Percentiles rank a stretch among this genome's conserved stretches.
Conservation (phyloP, 2,113 vertebrate species). For the Paramisgurnus dabryanus region DNA sequence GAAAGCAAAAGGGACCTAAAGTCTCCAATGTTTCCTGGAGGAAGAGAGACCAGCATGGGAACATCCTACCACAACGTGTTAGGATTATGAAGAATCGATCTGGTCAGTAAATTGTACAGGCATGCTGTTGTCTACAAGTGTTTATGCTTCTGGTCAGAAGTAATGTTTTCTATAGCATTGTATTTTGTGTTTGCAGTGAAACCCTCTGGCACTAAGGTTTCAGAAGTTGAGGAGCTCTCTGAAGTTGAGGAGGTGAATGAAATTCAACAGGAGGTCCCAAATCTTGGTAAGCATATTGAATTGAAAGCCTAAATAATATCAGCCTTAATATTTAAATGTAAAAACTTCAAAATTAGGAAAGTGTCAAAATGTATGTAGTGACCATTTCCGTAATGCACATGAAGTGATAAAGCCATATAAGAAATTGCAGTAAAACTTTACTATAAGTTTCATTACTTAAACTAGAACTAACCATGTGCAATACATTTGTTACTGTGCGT, state of each 20-base stretch:
- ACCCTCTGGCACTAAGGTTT: background rate
- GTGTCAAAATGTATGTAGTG: background rate
- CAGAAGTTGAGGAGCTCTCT: background rate
- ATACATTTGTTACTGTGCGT: no score
- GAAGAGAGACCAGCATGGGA: slow-evolving; percentile 13
- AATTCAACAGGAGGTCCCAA: background rate
- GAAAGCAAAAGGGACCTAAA: background rate
- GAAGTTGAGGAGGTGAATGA: background rate
- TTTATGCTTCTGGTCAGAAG: background rate
- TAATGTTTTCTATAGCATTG: background rate
- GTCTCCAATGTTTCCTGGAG: slow-evolving; percentile 7
- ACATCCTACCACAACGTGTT: background rate
- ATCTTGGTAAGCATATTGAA: slow-evolving; percentile 4
- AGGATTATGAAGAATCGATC: background rate
- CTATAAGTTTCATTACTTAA: background rate
- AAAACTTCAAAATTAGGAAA: background rate
- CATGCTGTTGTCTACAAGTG: background rate
- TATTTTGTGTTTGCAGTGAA: background rate
- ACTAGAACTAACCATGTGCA: background rate
- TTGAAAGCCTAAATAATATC: background rate
- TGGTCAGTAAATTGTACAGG: background rate
- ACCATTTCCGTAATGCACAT: background rate
- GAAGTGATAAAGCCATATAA: background rate
- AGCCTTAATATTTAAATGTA: background rate
- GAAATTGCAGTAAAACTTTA: background rate